phyloP scores from a whole-genome alignment of 2,797 vertebrate genomes.

The Fistularia commersonii region DNA sequence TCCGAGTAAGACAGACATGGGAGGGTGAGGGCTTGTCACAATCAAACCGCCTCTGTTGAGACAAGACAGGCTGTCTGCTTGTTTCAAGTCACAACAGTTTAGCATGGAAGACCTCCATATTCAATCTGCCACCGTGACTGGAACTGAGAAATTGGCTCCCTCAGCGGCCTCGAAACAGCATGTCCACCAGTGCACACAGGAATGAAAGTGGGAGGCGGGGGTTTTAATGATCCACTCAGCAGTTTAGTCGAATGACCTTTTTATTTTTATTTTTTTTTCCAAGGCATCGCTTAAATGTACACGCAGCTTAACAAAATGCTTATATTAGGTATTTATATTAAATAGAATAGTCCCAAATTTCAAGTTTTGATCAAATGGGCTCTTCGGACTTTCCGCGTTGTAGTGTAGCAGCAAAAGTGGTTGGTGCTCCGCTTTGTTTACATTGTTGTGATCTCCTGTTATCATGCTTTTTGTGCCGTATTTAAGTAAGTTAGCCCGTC shows the following conservation, averaged over 20 bases:
- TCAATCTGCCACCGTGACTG: constrained; percentile 37
- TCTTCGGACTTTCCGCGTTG: too few relatives aligned
- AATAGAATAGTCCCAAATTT: too few relatives aligned
- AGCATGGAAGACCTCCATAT: constrained; percentile 30
- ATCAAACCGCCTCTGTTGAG: constrained; percentile 58
- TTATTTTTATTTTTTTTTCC: background rate
- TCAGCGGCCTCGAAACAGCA: constrained; percentile 25
- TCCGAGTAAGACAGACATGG: constrained; percentile 51
- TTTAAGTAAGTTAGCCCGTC: too few relatives aligned
- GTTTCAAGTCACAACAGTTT: constrained; percentile 57
- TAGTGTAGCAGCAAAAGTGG: too few relatives aligned
- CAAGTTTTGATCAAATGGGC: too few relatives aligned
- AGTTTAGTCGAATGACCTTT: constrained; percentile 19
- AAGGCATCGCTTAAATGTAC: background rate
- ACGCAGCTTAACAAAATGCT: too few relatives aligned
- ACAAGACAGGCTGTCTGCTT: constrained; percentile 60
- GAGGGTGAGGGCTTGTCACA: constrained; percentile 61
- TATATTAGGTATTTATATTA: too few relatives aligned
- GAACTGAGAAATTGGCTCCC: constrained; percentile 35
- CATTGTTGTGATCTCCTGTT: too few relatives aligned
- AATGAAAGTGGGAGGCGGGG: constrained; percentile 14
- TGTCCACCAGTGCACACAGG: constrained; percentile 16
- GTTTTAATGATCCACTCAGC: constrained; percentile 45
- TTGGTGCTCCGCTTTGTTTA: too few relatives aligned
- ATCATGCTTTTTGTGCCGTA: too few relatives aligned